Evolutionary conservation across 2,797 vertebrate genomes (phyloP), one percentile per base, ranked within the genome.

Genomic region (Hoplostethus mediterraneus): DNA sequence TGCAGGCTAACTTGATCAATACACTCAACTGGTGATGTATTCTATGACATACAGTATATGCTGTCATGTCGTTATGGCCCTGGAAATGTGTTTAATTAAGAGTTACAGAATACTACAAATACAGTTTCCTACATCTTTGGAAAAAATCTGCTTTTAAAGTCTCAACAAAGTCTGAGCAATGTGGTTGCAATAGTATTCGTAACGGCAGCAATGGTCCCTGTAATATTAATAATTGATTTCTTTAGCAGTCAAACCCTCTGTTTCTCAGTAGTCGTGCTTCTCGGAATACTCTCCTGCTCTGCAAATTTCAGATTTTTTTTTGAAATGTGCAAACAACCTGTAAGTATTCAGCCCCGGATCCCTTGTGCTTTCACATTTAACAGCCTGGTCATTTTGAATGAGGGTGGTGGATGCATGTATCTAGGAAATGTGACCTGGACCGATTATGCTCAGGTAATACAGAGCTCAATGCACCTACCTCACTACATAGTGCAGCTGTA

Each of bases 311-410:
- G 36, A 31, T 68, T 84, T 87, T 45, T 82, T 42, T 70, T 59
- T 71, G 84, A 87, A 89, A 87, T 85, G 90, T 91, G 90, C 89
- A 92, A 92, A 92, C 58, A 42, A 64, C 80, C 70, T 85, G 70
- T 74, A 54, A 66, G 73, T 79, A 63, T 84, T 73, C 75, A 74
- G 87, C 85, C 82, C 89, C 87, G 84, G 83, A 88, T 87, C 79
- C 75, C 77, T 89, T 94, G 91, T 94, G 91, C 91, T 92, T 92
- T 92, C 82, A 88, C 73, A 77, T 87, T 30, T 79, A 76, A 67
- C n/a, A 25, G 40, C 63, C 49, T 72, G 31, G 85, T 84, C 81
- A 75, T 63, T 28, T 64, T 71, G 64, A 79, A 55, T 51, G 67
- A 78, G 73, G 52, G 55, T 36, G 52, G 68, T 70, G 69, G 73